Percentiles rank a stretch among this genome's conserved stretches.
phyloP scores from a whole-genome alignment of 2,888 invertebrate genomes.

The Cheilosia soror region DNA sequence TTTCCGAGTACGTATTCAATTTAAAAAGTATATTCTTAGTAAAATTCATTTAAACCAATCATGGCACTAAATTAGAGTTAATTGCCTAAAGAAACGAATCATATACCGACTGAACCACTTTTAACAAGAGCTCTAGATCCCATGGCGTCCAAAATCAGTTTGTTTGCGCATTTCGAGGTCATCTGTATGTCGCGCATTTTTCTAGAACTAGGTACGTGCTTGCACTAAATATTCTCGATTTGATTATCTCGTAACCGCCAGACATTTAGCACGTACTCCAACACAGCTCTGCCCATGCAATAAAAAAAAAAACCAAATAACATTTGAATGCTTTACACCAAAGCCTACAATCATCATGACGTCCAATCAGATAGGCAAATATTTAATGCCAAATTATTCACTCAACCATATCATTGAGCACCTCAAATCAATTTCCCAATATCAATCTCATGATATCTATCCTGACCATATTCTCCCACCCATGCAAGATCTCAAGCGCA shows the following conservation, averaged over 20 bases:
- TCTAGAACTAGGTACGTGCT: neutral
- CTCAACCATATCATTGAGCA: constrained; percentile 56
- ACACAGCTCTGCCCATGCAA: neutral
- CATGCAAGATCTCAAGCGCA: constrained; percentile 32
- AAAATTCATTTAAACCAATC: no score
- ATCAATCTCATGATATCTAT: constrained; percentile 36
- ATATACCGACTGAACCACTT: no score
- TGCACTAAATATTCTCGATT: neutral
- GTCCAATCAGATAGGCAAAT: constrained; percentile 60
- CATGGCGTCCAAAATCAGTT: no score
- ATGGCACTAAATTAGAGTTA: no score
- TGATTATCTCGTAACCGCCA: neutral
- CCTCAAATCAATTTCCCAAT: constrained; percentile 60
- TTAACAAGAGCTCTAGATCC: no score
- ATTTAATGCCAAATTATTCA: constrained; percentile 57
- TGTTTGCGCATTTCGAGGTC: neutral
- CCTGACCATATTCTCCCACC: constrained; percentile 45
- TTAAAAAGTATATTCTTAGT: no score
- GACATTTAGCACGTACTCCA: neutral
- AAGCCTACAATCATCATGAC: constrained; percentile 49
- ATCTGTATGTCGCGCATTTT: neutral
- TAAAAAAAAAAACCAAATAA: neutral
- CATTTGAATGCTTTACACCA: constrained; percentile 5
- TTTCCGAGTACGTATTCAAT: no score
- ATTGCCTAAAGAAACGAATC: no score